Conservation (phyloP, 2,888 invertebrate species). For the Spicauda simplicius region DNA sequence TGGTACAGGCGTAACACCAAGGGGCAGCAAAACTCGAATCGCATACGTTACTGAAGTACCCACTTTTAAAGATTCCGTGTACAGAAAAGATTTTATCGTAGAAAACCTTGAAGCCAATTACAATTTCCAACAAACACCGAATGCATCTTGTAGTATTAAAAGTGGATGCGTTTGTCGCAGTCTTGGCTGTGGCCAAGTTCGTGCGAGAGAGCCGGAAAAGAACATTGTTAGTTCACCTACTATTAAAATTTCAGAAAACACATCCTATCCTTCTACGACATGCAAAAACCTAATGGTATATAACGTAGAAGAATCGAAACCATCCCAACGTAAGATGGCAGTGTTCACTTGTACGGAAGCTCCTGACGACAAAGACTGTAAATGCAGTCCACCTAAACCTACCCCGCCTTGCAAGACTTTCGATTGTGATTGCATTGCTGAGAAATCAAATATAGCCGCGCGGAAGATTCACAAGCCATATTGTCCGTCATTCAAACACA, state of each 20-base stretch:
- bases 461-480: slow-evolving; percentile 70
- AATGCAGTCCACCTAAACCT: slow-evolving; percentile 68
- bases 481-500: slow-evolving; percentile 74
- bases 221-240: slow-evolving; percentile 41
- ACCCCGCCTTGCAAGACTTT: slow-evolving; percentile 72
- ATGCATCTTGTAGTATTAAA: slow-evolving; percentile 36
- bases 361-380: slow-evolving; percentile 69
- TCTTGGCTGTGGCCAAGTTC: slow-evolving; percentile 35
- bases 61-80: slow-evolving; percentile 53
- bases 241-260: slow-evolving; percentile 40
- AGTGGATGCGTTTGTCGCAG: slow-evolving; percentile 51
- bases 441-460: slow-evolving; percentile 55
- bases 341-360: slow-evolving; percentile 60
- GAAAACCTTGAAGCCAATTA: slow-evolving; percentile 50
- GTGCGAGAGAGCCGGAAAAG: slow-evolving; percentile 33
- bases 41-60: slow-evolving; percentile 59
- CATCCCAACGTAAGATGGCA: slow-evolving; percentile 47
- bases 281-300: slow-evolving; percentile 49
- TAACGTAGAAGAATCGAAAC: slow-evolving; percentile 50
- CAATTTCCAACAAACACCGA: slow-evolving; percentile 38
- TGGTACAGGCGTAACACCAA: slow-evolving; percentile 61
- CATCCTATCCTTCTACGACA: slow-evolving; percentile 43
- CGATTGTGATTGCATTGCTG: slow-evolving; percentile 70
- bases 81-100: slow-evolving; percentile 55
- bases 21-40: slow-evolving; percentile 55